These are phyloP conservation scores for Agelaius phoeniceus DNA, from an alignment of 2,113 vertebrate genomes.

Conservation along the genomic window DNA sequence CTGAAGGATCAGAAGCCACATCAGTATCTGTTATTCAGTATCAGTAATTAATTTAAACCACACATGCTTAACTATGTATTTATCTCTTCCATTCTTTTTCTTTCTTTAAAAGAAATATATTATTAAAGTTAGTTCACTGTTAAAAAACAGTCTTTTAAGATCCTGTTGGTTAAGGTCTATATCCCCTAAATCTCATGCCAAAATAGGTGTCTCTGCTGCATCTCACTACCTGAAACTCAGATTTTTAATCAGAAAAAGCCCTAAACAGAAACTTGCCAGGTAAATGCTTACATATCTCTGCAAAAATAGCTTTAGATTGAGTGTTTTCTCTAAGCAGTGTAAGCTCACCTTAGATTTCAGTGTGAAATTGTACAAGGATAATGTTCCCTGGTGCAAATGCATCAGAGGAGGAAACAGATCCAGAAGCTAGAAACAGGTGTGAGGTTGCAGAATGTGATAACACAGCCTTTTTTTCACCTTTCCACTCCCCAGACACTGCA, in stretches of 20 bases:
- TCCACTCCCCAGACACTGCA: neutral
- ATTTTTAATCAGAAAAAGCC: neutral
- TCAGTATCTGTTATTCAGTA: neutral
- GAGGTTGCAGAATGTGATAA: conserved; percentile 5
- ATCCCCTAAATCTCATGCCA: neutral
- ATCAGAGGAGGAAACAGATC: neutral
- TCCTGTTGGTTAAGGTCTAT: neutral
- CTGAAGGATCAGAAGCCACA: neutral
- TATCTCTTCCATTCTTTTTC: neutral
- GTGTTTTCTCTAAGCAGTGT: neutral
- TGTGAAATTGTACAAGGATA: neutral
- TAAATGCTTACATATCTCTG: neutral
- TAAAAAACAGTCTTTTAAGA: neutral
- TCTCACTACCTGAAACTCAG: neutral
- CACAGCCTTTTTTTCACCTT: neutral
- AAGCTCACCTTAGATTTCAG: neutral
- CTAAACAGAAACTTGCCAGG: neutral
- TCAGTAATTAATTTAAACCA: neutral
- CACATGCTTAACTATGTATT: neutral
- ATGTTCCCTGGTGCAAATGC: neutral
- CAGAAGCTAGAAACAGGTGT: neutral
- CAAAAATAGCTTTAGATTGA: neutral
- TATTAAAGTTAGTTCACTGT: neutral
- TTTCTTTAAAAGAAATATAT: neutral
- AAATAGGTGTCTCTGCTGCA: neutral